Base-by-base conservation (phyloP, 2,888 invertebrate genomes). In the Mamestra brassicae region DNA sequence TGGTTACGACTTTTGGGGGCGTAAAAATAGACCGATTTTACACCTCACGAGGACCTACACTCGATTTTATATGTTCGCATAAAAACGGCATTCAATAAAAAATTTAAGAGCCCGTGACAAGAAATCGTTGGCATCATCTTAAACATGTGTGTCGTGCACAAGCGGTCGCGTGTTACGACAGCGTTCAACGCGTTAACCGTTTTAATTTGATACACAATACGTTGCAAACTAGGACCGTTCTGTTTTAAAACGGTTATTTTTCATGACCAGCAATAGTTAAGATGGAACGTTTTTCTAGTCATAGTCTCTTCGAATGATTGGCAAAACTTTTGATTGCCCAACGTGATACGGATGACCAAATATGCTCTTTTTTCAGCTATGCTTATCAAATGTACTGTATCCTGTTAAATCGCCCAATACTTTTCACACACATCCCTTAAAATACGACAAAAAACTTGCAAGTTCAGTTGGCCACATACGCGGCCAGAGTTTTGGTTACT, bases 21-120 rank as follows among this genome's bases (percentile, higher is more conserved):
- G 92, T 94, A 95, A 96, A 95, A 95, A 94, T 94, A 93, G 93
- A 93, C 92, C 91, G 91, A 94, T 94, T 95, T 95, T 93, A 94
- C 95, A 95, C 94, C 93, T 95, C 92, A 86, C 92, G 90, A 92
- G 91, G 89, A 91, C 90, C 92, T 89, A 90, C 90, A 92, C 89
- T 88, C 90, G 91, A 93, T 94, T 94, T 95, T 95, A 95, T 95
- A 93, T 88, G 91, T 84, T 84, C 84, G 83, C 93, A 90, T 95
- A 95, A 95, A 95, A 94, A 89, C 81, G 90, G 89, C 87, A 90
- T 93, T 92, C 95, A 93, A 95, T 95, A 95, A 95, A 88, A 94
- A 93, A 87, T 93, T 95, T 95, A 94, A 95, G 92, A 89, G 90
- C 86, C 85, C 90, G 85, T 89, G 90, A 90, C 90, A 90, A 89